Evolutionary conservation across 2,113 vertebrate genomes (phyloP), one percentile per base, ranked within the genome.

Genomic region (Chaetorhynchus papuensis): DNA sequence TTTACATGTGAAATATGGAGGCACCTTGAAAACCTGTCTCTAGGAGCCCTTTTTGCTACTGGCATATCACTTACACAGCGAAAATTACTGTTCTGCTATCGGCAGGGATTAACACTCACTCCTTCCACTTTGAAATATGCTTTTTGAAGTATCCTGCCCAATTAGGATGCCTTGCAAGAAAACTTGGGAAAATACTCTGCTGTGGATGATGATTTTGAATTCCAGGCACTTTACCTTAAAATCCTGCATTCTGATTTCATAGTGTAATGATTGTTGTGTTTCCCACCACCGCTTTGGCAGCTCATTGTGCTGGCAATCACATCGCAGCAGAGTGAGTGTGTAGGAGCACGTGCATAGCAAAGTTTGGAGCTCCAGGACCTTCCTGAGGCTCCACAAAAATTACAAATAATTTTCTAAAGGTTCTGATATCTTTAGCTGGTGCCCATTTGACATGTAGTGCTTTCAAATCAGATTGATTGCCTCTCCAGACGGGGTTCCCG

Each of bases 61-160:
- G 68, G 47, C 44, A 33, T 78, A 72, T 94, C 92, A 65, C 66
- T 94, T 84, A 81, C 2, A 7, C 52, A 90, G 70, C 71, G 63
- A 79, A 93, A 94, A 95, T 94, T 61, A 61, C 76, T 53, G 33
- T 84, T 90, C 92, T 91, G 86, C 83, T 87, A 8, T 82, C 3
- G 8, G 69, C 89, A 74, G 90, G 66, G 85, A 93, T 94, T 90
- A 89, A 61, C 70, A 45, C 91, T 93, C 33, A 17, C 87, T 76
- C 39, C 75, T 95, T 96, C 42, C 87, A 79, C 83, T 95, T 95
- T 72, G 83, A 96, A 95, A 91, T 65, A 65, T 2, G 30, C 50
- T 84, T 52, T 93, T 94, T 93, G 91, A 94, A 82, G 85, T 91
- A 69, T 63, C 70, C 88, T 82, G 86, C 77, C 42, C 83, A 90